A percentile compares a stretch with the other conserved stretches of the same genome.
Conservation (phyloP, 2,888 invertebrate genomes). For the Rotaria macrura region DNA sequence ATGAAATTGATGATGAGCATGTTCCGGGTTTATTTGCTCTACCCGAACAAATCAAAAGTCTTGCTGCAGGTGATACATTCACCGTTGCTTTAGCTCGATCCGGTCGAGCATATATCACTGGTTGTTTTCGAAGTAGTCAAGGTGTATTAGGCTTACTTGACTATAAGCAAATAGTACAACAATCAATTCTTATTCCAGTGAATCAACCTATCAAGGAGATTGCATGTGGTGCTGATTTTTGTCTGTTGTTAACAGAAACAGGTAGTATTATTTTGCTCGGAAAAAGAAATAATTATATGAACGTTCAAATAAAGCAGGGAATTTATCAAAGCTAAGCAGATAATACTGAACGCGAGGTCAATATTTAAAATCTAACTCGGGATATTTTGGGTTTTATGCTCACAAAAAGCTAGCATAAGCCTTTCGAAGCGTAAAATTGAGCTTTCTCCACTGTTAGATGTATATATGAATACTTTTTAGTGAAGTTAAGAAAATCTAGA, state of each 20-base stretch:
- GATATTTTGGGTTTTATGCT: no score
- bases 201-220: constrained; percentile 61
- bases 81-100: constrained; percentile 38
- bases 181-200: constrained; percentile 27
- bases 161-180: constrained; percentile 21
- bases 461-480: no score
- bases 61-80: constrained; percentile 74
- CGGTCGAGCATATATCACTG: constrained; percentile 28
- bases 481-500: no score
- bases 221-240: constrained; percentile 79
- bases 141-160: constrained; percentile 29
- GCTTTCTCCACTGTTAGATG: no score
- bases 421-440: no score
- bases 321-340: no score
- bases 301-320: no score
- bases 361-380: no score
- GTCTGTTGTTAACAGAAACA: constrained; percentile 72
- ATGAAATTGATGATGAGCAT: constrained; percentile 64
- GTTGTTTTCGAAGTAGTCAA: constrained; percentile 28
- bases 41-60: constrained; percentile 53
- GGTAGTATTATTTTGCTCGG: constrained; percentile 44
- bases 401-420: no score
- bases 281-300: no score
- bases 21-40: constrained; percentile 55
- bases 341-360: no score